These are phyloP conservation scores for Ceyx melanurus DNA, from an alignment of 2,113 vertebrate genomes.

Conservation along the genomic window DNA sequence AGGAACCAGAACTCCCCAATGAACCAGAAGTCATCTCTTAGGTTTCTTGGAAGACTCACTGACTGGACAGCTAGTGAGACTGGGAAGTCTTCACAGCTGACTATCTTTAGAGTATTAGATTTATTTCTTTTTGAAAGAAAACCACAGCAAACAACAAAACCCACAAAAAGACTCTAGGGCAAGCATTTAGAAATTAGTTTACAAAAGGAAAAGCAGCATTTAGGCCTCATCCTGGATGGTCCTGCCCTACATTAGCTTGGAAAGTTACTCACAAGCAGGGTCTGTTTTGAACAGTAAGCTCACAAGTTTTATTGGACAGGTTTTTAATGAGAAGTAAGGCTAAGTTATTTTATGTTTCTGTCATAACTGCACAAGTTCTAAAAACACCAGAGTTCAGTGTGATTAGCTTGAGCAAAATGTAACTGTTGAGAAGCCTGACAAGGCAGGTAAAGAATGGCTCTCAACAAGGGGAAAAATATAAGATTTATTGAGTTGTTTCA, in stretches of 20 bases:
- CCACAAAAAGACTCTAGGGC: background rate
- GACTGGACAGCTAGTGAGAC: background rate
- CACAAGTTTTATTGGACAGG: background rate
- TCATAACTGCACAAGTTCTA: background rate
- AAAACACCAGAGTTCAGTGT: background rate
- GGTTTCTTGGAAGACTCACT: background rate
- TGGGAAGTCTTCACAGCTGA: background rate
- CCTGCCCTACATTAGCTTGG: background rate
- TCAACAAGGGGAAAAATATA: background rate
- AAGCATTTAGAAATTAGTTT: background rate
- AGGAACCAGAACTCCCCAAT: background rate
- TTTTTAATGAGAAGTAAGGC: background rate
- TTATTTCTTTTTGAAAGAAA: background rate
- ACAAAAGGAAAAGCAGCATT: background rate
- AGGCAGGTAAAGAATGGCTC: background rate
- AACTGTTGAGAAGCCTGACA: background rate
- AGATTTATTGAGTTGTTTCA: background rate
- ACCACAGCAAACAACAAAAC: background rate
- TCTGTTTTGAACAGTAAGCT: background rate
- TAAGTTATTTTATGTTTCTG: background rate
- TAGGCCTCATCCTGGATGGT: background rate
- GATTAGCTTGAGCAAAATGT: background rate
- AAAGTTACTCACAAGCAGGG: background rate
- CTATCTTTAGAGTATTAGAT: background rate
- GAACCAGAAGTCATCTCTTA: background rate